Evolutionary conservation across 2,797 vertebrate species (phyloP).

Genomic region (Paramormyrops hopkinsi): DNA sequence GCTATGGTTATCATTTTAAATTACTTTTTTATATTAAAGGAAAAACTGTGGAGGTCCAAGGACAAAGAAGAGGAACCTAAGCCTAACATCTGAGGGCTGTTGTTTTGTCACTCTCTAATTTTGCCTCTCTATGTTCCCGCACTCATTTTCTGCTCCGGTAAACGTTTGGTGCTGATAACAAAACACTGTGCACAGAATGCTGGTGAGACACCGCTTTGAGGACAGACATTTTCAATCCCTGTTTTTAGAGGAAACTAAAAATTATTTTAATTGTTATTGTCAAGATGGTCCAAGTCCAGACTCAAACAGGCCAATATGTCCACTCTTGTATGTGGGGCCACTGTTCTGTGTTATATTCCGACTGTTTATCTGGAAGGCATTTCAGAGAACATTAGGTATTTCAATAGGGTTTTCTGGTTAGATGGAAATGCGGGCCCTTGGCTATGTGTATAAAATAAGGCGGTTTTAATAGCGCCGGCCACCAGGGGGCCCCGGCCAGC

Average conservation of each 20-base stretch:
- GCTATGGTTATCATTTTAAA: constrained; percentile 40
- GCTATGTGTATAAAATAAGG: constrained; percentile 47
- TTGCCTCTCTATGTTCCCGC: background rate
- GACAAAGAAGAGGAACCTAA: constrained; percentile 45
- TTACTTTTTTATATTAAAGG: constrained; percentile 44
- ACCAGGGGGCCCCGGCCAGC: constrained; percentile 71
- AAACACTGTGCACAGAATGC: constrained; percentile 53
- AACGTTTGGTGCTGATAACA: constrained; percentile 37
- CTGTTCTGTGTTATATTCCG: constrained; percentile 40
- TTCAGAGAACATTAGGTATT: constrained; percentile 22
- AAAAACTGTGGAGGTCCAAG: constrained; percentile 52
- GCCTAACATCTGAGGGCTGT: constrained; percentile 51
- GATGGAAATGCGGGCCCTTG: constrained; percentile 25
- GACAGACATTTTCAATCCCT: constrained; percentile 25
- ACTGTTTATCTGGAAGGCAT: constrained; percentile 46
- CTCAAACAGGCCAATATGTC: constrained; percentile 25
- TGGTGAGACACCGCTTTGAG: constrained; percentile 29
- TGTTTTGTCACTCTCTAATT: constrained; percentile 33
- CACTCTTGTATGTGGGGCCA: constrained; percentile 20
- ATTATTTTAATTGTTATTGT: constrained; percentile 10
- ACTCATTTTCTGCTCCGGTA: constrained; percentile 19
- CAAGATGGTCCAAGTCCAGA: background rate
- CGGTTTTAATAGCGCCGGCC: constrained; percentile 70
- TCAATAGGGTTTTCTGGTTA: constrained; percentile 24
- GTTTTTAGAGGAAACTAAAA: constrained; percentile 31